phyloP scores from a whole-genome alignment of 2,113 vertebrate genomes.

The Hylia prasina region DNA sequence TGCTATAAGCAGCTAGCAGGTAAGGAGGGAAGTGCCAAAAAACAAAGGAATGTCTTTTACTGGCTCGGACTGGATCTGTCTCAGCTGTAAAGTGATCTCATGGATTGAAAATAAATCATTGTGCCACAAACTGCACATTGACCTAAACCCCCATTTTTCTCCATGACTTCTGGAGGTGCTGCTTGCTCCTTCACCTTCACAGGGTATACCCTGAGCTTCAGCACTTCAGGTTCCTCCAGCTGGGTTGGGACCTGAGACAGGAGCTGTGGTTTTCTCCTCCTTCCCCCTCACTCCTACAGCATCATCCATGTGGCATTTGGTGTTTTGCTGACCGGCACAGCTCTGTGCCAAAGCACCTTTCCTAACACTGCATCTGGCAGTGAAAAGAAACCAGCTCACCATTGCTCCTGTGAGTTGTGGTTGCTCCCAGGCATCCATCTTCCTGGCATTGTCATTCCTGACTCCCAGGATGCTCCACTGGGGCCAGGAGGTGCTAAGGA shows the following conservation, averaged over 20 bases:
- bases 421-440: neutral
- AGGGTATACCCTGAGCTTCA: neutral
- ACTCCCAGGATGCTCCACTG: rapidly evolving
- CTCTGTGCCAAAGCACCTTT: neutral
- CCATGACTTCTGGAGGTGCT: neutral
- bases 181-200: rapidly evolving
- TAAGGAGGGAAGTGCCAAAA: neutral
- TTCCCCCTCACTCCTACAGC: neutral
- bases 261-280: neutral
- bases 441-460: neutral
- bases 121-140: neutral
- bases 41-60: neutral
- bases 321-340: rapidly evolving
- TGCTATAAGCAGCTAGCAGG: neutral
- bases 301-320: rapidly evolving
- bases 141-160: neutral
- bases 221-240: neutral
- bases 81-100: neutral
- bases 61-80: neutral
- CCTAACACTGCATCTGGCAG: neutral
- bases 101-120: neutral
- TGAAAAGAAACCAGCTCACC: neutral
- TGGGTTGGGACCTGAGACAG: neutral
- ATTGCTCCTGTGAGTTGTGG: rapidly evolving
- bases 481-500: neutral